Conservation (phyloP, 2,113 vertebrate species). For the Heterotis niloticus region DNA sequence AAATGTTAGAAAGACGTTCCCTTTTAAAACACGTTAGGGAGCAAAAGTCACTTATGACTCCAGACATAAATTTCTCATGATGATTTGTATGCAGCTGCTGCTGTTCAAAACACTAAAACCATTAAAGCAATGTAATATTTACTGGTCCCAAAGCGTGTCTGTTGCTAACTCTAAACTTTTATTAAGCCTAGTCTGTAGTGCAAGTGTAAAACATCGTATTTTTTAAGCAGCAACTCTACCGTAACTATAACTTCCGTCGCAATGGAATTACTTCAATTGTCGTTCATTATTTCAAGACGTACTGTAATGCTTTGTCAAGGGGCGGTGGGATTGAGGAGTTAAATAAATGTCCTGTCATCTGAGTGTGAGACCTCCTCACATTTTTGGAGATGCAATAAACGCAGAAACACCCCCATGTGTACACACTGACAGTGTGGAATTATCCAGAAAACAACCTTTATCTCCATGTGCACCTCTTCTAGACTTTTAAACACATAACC, state of each 20-base stretch:
- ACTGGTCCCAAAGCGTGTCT: slow-evolving; percentile 8
- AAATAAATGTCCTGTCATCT: neutral
- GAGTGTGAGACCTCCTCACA: neutral
- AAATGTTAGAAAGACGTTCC: neutral
- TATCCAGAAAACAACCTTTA: no score
- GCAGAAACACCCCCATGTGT: neutral
- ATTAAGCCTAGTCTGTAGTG: slow-evolving; percentile 10
- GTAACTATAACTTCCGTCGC: slow-evolving; percentile 5
- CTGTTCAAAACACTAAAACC: neutral
- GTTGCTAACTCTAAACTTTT: slow-evolving; percentile 7
- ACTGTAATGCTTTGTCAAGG: neutral
- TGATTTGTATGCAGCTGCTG: neutral
- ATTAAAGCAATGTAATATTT: slow-evolving; percentile 5
- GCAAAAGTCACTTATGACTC: neutral
- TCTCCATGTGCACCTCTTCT: no score
- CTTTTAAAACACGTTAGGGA: neutral
- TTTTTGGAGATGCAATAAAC: no score
- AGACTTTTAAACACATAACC: no score
- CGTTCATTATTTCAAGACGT: neutral
- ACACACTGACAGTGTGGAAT: no score
- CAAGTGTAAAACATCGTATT: slow-evolving; percentile 17
- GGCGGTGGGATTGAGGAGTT: neutral
- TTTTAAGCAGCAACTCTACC: neutral
- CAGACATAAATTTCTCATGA: neutral
- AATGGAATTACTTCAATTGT: slow-evolving; percentile 7